Percentiles rank a stretch among this genome's conserved stretches.
Conservation (phyloP, 2,888 invertebrate species). For the Andrena praecox region DNA sequence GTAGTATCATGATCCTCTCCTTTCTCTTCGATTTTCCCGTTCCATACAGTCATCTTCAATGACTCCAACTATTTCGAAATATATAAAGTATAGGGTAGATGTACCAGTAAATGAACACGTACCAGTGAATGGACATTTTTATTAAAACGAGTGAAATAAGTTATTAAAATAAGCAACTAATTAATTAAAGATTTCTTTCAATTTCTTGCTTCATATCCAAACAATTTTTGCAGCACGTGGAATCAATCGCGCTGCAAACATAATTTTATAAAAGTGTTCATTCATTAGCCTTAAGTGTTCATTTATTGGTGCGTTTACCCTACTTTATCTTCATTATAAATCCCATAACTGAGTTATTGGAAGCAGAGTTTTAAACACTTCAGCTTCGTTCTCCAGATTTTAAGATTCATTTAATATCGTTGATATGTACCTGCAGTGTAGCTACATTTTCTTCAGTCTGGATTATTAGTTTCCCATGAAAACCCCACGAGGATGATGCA, state of each 20-base stretch:
- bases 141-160: no score
- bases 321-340: background rate
- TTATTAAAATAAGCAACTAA: no score
- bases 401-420: conserved; percentile 9
- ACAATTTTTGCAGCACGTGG: no score
- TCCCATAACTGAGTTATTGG: background rate
- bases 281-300: no score
- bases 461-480: conserved; percentile 77
- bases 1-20: conserved; percentile 56
- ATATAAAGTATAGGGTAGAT: background rate
- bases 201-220: no score
- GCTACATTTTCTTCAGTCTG: conserved; percentile 72
- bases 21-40: conserved; percentile 73
- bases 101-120: no score
- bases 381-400: conserved; percentile 1
- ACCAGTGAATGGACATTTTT: no score
- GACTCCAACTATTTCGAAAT: conserved; percentile 74
- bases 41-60: conserved; percentile 76
- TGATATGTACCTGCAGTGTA: conserved; percentile 76
- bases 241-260: no score
- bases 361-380: background rate
- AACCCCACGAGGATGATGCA: conserved; percentile 81
- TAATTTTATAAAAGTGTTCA: no score
- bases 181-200: no score
- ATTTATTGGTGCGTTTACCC: no score